Evolutionary conservation across 1,140 invertebrate species (phyloP).

Genomic region (Ganaspis sp.): DNA sequence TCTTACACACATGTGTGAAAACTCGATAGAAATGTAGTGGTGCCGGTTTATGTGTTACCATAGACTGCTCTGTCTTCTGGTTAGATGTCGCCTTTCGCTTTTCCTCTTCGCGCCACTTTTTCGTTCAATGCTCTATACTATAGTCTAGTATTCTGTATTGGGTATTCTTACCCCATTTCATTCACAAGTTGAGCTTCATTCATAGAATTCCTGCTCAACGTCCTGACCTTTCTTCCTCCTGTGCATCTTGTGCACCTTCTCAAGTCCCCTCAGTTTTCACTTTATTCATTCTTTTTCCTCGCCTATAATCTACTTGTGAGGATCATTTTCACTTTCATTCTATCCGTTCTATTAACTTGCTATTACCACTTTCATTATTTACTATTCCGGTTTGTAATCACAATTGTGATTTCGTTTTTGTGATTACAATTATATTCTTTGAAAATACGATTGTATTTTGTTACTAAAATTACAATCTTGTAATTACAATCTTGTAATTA

Average conservation of each 20-base stretch:
- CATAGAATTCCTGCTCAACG: constrained; percentile 20
- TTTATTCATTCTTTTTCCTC: constrained; percentile 2
- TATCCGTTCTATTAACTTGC: too few species aligned
- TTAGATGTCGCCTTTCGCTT: not conserved
- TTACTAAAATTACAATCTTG: too few species aligned
- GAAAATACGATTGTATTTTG: too few species aligned
- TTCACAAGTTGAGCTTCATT: constrained; percentile 27
- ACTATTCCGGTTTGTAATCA: too few species aligned
- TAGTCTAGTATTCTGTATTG: constrained; percentile 13
- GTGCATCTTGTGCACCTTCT: constrained; percentile 13
- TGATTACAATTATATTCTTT: too few species aligned
- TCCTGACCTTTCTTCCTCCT: constrained; percentile 15
- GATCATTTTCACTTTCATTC: not conserved
- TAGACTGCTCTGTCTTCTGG: not conserved
- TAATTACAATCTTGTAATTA: too few species aligned
- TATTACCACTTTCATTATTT: too few species aligned
- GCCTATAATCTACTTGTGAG: too few species aligned
- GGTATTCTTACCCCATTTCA: not conserved
- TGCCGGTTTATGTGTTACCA: not conserved
- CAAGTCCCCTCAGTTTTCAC: not conserved
- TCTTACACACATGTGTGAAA: not conserved
- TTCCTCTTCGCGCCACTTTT: constrained; percentile 23
- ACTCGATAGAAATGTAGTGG: not conserved
- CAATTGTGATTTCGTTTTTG: too few species aligned
- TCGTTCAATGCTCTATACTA: constrained; percentile 4